A percentile compares a stretch with the other conserved stretches of the same genome.
Evolutionary conservation across 2,113 vertebrate genomes (phyloP).

Genomic region (Nannospalax galili): DNA sequence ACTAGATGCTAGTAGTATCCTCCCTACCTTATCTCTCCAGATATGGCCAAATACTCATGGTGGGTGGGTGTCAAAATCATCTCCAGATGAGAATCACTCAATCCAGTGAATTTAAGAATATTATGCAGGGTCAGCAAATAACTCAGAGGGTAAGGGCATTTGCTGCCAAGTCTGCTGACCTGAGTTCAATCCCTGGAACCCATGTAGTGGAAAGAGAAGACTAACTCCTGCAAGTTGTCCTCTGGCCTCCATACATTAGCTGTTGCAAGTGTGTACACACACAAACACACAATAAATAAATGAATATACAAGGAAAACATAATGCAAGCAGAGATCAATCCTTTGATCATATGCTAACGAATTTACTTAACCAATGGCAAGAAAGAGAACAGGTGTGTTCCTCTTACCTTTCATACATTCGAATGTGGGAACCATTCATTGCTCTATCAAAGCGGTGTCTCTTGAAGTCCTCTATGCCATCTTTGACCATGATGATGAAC

Average conservation of each 20-base stretch:
- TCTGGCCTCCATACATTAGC: not conserved
- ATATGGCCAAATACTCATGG: not conserved
- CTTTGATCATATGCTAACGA: not conserved
- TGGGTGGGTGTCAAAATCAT: not conserved
- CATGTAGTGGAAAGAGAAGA: not conserved
- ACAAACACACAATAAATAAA: not conserved
- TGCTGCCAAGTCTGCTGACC: not conserved
- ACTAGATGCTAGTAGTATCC: not conserved
- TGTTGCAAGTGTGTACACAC: not conserved
- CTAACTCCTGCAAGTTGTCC: not conserved
- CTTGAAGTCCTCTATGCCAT: constrained; percentile 85
- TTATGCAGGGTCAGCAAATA: not conserved
- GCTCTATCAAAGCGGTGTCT: constrained; percentile 84
- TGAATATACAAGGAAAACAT: not conserved
- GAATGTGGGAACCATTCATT: constrained; percentile 83
- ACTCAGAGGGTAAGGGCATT: not conserved
- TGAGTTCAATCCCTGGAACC: not conserved
- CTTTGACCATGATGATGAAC: constrained; percentile 84
- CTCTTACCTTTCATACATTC: constrained; percentile 85
- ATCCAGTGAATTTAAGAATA: not conserved
- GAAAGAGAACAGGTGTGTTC: not conserved
- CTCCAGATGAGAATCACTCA: not conserved
- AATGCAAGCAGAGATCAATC: not conserved
- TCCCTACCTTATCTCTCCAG: not conserved
- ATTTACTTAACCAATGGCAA: not conserved